A percentile compares a stretch with the other conserved stretches of the same genome.
phyloP scores from a whole-genome alignment of 2,888 invertebrate genomes.

The Tuberolachnus salignus region DNA sequence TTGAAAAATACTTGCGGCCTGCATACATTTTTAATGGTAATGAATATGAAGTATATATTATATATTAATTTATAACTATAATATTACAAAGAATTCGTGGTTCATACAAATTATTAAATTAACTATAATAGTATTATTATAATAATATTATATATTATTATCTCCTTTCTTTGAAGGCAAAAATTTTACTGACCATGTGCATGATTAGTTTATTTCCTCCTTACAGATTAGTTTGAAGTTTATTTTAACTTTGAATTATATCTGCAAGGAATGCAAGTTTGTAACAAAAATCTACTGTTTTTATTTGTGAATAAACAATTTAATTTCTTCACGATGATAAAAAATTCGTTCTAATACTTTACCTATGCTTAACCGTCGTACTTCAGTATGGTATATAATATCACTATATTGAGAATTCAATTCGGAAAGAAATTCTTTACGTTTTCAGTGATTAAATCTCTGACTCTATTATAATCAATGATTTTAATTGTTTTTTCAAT shows the following conservation, averaged over 20 bases:
- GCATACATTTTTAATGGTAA: constrained; percentile 7
- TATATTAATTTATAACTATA: constrained; percentile 3
- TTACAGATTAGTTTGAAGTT: not conserved
- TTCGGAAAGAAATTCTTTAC: constrained; percentile 39
- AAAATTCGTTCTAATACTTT: constrained; percentile 58
- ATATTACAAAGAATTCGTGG: not conserved
- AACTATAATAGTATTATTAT: not conserved
- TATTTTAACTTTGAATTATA: not conserved
- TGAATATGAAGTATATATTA: constrained; percentile 13
- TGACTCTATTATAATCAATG: no score
- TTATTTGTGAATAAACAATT: constrained; percentile 23
- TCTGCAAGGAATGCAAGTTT: constrained; percentile 1
- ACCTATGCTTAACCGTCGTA: constrained; percentile 47
- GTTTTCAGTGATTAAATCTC: constrained; percentile 9
- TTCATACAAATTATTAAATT: constrained; percentile 18
- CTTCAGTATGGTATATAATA: constrained; percentile 26
- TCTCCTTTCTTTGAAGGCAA: no score
- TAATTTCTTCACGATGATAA: constrained; percentile 44
- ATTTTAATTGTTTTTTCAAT: not conserved
- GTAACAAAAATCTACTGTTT: not conserved
- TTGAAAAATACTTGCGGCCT: not conserved
- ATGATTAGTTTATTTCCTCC: not conserved
- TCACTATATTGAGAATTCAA: constrained; percentile 47
- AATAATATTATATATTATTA: no score
- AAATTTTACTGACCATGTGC: not conserved